Conservation (phyloP, 2,797 vertebrate genomes). For the Molossus molossus region DNA sequence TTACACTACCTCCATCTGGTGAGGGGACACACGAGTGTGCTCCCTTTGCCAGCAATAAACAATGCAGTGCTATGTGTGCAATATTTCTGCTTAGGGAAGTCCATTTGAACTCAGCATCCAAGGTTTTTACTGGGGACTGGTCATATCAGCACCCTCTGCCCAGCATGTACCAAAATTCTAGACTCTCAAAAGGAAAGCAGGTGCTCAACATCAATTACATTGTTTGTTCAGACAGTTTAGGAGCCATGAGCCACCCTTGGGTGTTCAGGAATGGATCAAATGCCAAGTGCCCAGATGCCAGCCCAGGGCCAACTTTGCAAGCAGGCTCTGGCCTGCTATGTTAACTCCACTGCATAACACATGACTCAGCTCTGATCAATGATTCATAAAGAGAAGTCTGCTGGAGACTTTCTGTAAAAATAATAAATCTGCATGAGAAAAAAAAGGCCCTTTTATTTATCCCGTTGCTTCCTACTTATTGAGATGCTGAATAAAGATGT, state of each 20-base stretch:
- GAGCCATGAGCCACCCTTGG: background rate
- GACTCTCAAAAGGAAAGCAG: background rate
- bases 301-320: background rate
- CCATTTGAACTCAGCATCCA: background rate
- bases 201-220: background rate
- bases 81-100: background rate
- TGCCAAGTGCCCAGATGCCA: background rate
- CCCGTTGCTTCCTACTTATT: background rate
- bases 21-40: background rate
- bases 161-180: background rate
- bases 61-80: background rate
- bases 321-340: background rate
- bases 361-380: background rate
- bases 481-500: background rate
- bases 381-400: background rate
- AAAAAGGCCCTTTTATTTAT: background rate
- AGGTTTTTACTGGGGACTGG: background rate
- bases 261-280: background rate
- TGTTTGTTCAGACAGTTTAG: background rate
- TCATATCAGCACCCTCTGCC: background rate
- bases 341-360: background rate
- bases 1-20: background rate
- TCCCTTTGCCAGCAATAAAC: background rate
- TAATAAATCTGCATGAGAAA: background rate
- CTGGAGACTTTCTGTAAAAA: slow-evolving; percentile 10